phyloP scores from a whole-genome alignment of 2,797 vertebrate genomes.

The Avahi laniger region DNA sequence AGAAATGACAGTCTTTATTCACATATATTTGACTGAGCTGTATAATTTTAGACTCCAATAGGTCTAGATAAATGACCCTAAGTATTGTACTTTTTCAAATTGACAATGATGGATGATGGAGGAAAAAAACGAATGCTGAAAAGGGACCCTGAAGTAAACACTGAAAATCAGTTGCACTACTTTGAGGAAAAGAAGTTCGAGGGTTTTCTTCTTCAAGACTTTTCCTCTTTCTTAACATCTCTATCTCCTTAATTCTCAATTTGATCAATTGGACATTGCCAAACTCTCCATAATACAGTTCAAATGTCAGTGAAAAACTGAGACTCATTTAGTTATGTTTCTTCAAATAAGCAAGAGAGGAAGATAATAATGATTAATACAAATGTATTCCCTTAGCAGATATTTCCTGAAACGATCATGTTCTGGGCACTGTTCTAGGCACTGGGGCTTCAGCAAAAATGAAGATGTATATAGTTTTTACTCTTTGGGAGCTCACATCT shows the following conservation, averaged over 20 bases:
- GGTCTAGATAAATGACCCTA: constrained; percentile 94
- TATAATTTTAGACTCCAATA: constrained; percentile 93
- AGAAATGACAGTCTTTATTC: constrained; percentile 92
- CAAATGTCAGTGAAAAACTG: constrained; percentile 10
- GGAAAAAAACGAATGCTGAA: constrained; percentile 91
- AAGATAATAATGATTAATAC: constrained; percentile 34
- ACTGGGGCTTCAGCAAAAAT: neutral
- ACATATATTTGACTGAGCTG: constrained; percentile 92
- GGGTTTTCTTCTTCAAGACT: constrained; percentile 76
- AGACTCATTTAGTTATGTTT: neutral
- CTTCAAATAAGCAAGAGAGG: neutral
- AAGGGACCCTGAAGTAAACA: constrained; percentile 90
- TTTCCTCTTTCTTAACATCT: constrained; percentile 70
- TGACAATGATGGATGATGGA: constrained; percentile 95
- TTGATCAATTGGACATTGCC: constrained; percentile 71
- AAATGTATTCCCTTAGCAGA: neutral
- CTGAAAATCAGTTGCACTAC: constrained; percentile 88
- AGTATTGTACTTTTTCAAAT: constrained; percentile 92
- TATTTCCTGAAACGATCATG: neutral
- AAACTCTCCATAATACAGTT: constrained; percentile 68
- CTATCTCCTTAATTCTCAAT: constrained; percentile 64
- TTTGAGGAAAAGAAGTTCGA: constrained; percentile 66
- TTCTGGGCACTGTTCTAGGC: neutral
- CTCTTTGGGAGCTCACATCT: neutral
- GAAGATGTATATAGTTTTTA: neutral